phyloP scores from a whole-genome alignment of 2,888 invertebrate species.

The Ennomos quercinarius region DNA sequence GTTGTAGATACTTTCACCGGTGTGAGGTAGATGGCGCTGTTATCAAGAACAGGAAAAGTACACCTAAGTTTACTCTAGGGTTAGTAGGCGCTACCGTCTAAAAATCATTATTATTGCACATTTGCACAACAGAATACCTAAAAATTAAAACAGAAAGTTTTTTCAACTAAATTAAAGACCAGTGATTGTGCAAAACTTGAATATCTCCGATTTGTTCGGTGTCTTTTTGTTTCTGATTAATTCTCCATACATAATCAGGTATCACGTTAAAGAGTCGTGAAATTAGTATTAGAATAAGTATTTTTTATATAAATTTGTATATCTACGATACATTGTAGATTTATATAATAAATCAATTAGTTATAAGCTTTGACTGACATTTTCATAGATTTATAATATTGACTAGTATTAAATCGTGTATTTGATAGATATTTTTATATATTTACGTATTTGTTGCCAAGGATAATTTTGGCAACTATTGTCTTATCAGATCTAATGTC shows the following conservation, averaged over 20 bases:
- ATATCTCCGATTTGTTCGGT: too few species aligned
- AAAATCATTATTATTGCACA: too few species aligned
- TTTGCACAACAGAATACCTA: too few species aligned
- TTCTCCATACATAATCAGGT: too few species aligned
- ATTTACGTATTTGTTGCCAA: constrained; percentile 26
- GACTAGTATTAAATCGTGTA: constrained; percentile 37
- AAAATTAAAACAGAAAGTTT: too few species aligned
- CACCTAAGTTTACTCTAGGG: too few species aligned
- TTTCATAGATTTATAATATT: constrained; percentile 35
- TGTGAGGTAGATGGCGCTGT: constrained; percentile 24
- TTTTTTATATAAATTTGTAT: constrained; percentile 19
- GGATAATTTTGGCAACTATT: constrained; percentile 19
- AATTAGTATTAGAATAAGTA: constrained; percentile 7
- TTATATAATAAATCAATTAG: constrained; percentile 38
- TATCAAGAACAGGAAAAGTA: constrained; percentile 9
- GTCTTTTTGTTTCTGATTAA: too few species aligned
- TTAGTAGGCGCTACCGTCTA: too few species aligned
- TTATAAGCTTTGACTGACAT: constrained; percentile 44
- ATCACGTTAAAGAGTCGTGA: too few species aligned
- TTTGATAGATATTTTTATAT: constrained; percentile 30
- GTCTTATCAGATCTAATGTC: background rate
- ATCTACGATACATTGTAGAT: constrained; percentile 34
- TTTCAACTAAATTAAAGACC: too few species aligned
- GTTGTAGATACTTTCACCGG: constrained; percentile 37
- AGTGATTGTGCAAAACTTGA: too few species aligned